phyloP scores from a whole-genome alignment of 2,797 vertebrate genomes.

The Cheracebus regulus region DNA sequence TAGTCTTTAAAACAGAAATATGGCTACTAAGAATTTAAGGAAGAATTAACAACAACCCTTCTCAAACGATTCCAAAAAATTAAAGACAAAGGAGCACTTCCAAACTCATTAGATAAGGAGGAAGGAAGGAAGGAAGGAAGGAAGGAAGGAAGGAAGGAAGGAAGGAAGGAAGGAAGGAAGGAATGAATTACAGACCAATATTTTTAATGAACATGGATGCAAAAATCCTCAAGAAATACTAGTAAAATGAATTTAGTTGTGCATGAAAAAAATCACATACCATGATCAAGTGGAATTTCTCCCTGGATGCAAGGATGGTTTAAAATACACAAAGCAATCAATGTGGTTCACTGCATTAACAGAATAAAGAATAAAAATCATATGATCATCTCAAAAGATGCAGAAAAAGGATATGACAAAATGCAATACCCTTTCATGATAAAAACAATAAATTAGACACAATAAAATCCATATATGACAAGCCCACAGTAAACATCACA shows the following conservation, averaged over 20 bases:
- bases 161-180: too few relatives aligned
- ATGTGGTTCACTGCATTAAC: background rate
- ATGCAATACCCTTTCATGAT: background rate
- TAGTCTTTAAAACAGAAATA: conserved; percentile 3
- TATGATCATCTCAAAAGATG: background rate
- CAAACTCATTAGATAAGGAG: background rate
- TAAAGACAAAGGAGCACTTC: background rate
- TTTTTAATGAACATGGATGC: background rate
- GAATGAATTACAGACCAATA: background rate
- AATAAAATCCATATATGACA: background rate
- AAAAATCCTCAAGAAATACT: background rate
- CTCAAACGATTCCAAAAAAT: background rate
- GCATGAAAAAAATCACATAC: background rate
- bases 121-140: too few relatives aligned
- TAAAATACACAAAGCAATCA: background rate
- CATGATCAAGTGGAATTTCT: background rate
- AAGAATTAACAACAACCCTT: background rate
- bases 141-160: too few relatives aligned
- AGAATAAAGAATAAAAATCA: background rate
- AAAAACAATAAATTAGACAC: background rate
- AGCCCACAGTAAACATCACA: background rate
- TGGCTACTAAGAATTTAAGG: background rate
- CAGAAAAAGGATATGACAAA: background rate
- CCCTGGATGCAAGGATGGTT: background rate
- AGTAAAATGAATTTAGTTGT: background rate